phyloP scores from a whole-genome alignment of 2,888 invertebrate genomes.

The Mechanitis mazaeus region DNA sequence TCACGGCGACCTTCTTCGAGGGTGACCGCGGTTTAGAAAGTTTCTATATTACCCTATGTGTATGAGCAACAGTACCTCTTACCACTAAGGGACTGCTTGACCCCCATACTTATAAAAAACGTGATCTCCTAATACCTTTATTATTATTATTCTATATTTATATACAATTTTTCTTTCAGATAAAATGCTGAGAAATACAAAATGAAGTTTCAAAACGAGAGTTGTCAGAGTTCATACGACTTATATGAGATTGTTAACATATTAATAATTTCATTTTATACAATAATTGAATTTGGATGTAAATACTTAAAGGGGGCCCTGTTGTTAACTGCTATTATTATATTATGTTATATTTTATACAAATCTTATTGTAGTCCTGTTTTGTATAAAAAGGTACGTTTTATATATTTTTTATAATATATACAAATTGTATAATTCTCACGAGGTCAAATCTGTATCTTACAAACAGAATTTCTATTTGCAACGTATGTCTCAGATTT shows the following conservation, averaged over 20 bases:
- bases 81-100: no score
- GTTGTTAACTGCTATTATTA: conserved; percentile 34
- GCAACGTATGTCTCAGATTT: no score
- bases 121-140: no score
- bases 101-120: no score
- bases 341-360: conserved; percentile 40
- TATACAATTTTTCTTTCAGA: conserved; percentile 9
- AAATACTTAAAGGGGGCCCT: conserved; percentile 35
- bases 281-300: conserved; percentile 30
- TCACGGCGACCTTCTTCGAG: no score
- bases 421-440: no score
- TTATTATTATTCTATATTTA: no score
- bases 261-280: conserved; percentile 26
- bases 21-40: no score
- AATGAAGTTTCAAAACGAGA: conserved; percentile 12
- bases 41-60: no score
- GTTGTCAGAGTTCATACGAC: conserved; percentile 1
- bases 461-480: no score
- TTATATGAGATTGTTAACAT: conserved; percentile 35
- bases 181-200: background rate
- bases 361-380: conserved; percentile 50
- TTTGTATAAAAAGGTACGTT: conserved; percentile 50
- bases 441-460: background rate
- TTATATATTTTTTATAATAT: background rate
- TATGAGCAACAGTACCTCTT: no score